Evolutionary conservation across 2,888 invertebrate species (phyloP), one percentile per base, ranked within the genome.

Genomic region (Zygothrica quintamaculata): DNA sequence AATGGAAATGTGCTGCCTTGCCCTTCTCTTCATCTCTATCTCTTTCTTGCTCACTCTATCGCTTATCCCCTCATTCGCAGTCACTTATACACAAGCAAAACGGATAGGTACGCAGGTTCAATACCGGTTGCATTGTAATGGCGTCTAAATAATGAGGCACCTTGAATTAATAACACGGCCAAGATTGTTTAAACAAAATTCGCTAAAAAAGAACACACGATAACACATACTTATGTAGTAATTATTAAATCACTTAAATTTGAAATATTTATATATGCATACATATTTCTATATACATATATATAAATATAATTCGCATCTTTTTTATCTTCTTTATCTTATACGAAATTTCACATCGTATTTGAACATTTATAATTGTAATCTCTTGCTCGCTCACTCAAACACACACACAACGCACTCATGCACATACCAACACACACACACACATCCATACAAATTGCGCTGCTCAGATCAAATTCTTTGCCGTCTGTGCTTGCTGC

Each of bases 51-150:
- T n/a, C n/a, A n/a, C n/a, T n/a, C n/a, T n/a, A n/a, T n/a, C n/a
- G n/a, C 40, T 25, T 44, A 13, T 33, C 22, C 25, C 6, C 48
- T 22, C 62, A n/a, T 15, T 31, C 50, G 22, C 55, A 46, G 15
- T 46, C 57, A 18, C 13, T 50, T 44, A 22, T 25, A 31, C 22
- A 31, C 18, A 59, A 50, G 58, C 53, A 43, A 52, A 47, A 40
- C 36, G 48, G 34, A 40, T 33, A 44, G 50, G 51, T 50, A 66
- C 57, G 47, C 56, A 82, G 55, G 40, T 47, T 55, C 66, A 77
- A 80, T 80, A 81, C 81, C 81, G 81, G 81, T 81, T 81, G 81
- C 78, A 68, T 67, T 73, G 70, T 74, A 80, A 85, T 84, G 86
- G 84, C 77, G 76, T 72, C 81, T 70, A 79, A 79, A 82, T 84